phyloP scores from a whole-genome alignment of 2,797 vertebrate genomes.

The Girardinus metallicus region DNA sequence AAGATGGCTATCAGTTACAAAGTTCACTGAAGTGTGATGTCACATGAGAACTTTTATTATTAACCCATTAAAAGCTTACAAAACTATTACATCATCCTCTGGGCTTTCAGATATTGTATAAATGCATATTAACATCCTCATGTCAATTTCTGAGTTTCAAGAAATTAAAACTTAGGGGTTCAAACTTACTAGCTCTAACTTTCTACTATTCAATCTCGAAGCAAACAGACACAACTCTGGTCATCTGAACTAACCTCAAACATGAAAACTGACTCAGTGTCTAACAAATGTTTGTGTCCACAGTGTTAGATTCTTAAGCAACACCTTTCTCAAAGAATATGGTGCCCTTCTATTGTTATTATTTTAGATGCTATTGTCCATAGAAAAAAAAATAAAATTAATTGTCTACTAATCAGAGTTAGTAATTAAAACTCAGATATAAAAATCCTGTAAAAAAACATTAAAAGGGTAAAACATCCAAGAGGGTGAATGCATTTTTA shows the following conservation, averaged over 20 bases:
- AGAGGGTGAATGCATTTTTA: neutral
- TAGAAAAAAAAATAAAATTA: neutral
- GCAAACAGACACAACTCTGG: neutral
- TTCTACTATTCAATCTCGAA: neutral
- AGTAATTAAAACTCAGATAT: too few species aligned
- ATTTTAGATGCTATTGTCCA: neutral
- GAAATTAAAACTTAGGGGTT: neutral
- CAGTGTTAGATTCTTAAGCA: neutral
- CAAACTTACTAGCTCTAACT: neutral
- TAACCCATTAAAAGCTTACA: neutral
- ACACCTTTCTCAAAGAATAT: neutral
- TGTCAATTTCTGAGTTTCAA: neutral
- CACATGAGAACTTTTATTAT: neutral
- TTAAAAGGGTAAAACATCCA: neutral
- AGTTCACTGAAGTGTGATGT: neutral
- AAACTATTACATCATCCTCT: neutral
- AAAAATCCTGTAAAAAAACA: neutral
- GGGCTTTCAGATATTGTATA: neutral
- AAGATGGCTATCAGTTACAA: neutral
- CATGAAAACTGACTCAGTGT: neutral
- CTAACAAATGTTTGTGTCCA: neutral
- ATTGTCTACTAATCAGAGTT: neutral
- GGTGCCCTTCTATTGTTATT: neutral
- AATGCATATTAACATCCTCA: neutral
- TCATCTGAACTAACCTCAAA: neutral